Evolutionary conservation across 1,140 invertebrate species (phyloP), one percentile per base, ranked within the genome.

Genomic region (Lerema accius): DNA sequence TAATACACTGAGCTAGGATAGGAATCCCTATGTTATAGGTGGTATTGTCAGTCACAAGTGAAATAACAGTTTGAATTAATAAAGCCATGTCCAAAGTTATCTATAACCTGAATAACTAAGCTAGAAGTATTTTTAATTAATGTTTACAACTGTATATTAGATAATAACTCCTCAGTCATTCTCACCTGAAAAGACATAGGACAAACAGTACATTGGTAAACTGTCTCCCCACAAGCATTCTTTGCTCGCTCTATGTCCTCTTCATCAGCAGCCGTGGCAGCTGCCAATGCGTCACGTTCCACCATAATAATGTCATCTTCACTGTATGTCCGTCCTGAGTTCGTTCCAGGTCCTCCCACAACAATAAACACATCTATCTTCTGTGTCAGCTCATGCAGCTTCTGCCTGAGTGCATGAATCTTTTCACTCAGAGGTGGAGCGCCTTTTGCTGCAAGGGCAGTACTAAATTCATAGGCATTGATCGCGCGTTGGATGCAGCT

Each of bases 271-370:
- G 76, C 79, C 0, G 80, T 74, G 0, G 87, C 87, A 0, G 80
- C 79, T 2, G 84, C 83, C 19, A 90, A 37, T 0, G 84, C 82
- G 16, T 82, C 80, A 7, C 73, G 70, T 26, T 90, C 86, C 48
- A 90, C 88, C 83, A 89, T 86, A 10, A 90, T 89, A 15, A 90
- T 88, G 46, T 90, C 86, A 53, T 89, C 85, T 50, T 90, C 86
- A 63, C 72, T 86, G 32, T 90, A 90, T 1, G 77, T 62, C 0
- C 81, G 80, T 5, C 73, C 74, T 0, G 77, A 73, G 9, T 76
- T 78, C 1, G 61, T 70, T 0, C 81, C 80, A 0, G 77, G 72
- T 2, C 83, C 87, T 0, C 88, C 86, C 3, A 90, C 85, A 3
- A 90, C 88, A 37, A 90, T 89, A 37, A 88, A 90, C 0, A 90